Evolutionary conservation across 2,113 vertebrate genomes (phyloP).

Genomic region (Fukomys damarensis): DNA sequence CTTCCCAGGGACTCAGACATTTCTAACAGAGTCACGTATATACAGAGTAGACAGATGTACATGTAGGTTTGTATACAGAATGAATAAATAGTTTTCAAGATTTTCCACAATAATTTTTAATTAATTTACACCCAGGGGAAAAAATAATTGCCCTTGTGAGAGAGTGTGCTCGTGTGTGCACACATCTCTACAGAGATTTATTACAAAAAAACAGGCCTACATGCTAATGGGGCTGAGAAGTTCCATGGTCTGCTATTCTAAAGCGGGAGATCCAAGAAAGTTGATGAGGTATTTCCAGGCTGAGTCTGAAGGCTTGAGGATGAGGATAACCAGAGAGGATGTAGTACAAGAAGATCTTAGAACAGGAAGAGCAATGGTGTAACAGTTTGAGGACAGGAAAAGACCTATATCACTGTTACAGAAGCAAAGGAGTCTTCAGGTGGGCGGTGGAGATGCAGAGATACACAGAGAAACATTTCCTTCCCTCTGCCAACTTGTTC

Average conservation of each 20-base stretch:
- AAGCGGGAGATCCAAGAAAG: not conserved
- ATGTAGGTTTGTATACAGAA: not conserved
- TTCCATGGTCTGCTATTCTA: not conserved
- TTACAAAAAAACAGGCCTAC: not conserved
- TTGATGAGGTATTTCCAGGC: not conserved
- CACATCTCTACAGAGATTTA: not conserved
- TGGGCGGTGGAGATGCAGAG: too few relatives aligned
- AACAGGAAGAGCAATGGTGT: rapidly evolving
- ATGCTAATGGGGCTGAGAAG: not conserved
- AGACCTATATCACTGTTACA: too few relatives aligned
- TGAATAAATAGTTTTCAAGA: not conserved
- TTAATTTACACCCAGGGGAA: not conserved
- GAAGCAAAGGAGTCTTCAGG: too few relatives aligned
- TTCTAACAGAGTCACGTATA: not conserved
- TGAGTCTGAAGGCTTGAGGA: not conserved
- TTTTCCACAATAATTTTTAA: not conserved
- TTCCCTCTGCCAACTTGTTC: not conserved
- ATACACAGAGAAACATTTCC: too few relatives aligned
- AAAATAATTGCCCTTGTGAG: not conserved
- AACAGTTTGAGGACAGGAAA: not conserved
- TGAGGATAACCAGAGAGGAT: not conserved
- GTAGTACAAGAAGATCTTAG: not conserved
- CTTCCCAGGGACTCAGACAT: not conserved
- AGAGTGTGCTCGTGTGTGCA: not conserved
- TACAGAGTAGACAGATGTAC: too few relatives aligned